A percentile compares a stretch with the other conserved stretches of the same genome.
phyloP scores from a whole-genome alignment of 2,888 invertebrate genomes.

The Rhamphomyia laevipes region DNA sequence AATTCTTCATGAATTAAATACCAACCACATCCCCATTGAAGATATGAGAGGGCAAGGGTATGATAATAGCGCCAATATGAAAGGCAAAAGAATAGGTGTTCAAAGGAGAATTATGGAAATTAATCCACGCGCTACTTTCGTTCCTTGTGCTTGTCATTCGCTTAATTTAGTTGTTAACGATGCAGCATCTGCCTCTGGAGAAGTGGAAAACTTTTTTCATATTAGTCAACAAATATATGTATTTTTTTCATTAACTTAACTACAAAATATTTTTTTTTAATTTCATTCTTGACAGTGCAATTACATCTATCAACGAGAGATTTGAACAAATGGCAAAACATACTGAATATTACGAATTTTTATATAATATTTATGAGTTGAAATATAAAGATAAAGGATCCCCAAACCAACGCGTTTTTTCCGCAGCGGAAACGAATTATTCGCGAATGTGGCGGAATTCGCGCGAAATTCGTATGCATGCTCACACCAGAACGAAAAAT shows the following conservation, averaged over 20 bases:
- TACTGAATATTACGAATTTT: no score
- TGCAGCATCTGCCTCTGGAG: not conserved
- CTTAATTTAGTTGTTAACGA: not conserved
- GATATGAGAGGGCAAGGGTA: not conserved
- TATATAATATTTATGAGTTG: no score
- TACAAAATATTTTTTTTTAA: not conserved
- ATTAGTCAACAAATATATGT: not conserved
- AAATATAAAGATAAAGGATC: no score
- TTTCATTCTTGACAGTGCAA: not conserved
- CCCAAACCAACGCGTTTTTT: no score
- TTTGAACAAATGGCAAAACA: not conserved
- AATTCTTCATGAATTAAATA: not conserved
- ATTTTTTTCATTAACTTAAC: not conserved
- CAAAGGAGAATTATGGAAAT: not conserved
- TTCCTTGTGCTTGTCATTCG: not conserved
- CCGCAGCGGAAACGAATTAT: no score
- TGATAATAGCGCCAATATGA: not conserved
- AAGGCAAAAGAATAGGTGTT: not conserved
- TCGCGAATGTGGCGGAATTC: no score
- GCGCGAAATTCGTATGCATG: no score
- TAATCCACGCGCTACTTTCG: not conserved
- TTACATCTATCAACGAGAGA: not conserved
- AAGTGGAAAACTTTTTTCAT: not conserved
- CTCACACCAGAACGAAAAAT: no score
- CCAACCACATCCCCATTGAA: not conserved